Base-by-base conservation (phyloP, 2,797 vertebrate genomes). In the Sebastes aleutianus region DNA sequence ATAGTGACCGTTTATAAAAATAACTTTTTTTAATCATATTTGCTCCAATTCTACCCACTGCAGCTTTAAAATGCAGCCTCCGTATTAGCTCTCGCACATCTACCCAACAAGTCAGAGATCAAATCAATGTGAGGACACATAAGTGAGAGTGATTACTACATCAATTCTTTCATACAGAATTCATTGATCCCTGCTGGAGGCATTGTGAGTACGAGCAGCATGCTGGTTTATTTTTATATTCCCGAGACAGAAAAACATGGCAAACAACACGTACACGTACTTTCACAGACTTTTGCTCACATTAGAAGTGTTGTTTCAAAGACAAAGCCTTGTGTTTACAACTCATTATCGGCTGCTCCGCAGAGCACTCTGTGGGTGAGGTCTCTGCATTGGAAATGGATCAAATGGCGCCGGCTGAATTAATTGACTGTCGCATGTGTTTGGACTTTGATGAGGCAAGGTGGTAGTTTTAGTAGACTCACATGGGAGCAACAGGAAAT, bases 261-360 rank as follows among this genome's bases (percentile, higher is more conserved):
- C 18, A 81, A 65, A 70, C 79, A 31, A 12, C 12, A 27, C 50
- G 61, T 16, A 66, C 50, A 64, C 26, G 8, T 18, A 57, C 50
- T 70, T 79, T 50, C 29, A 72, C 53, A 64, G 29, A 68, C 59
- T 54, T 83, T 22, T 50, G 12, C 68, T 74, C 59, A 47, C 36
- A 59, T 71, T 39, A 69, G 27, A 78, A 8, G 57, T 70, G 29
- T 27, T 78, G 50, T 85, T 84, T 86, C 63, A 83, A 82, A 90
- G 74, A 78, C 53, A 85, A 83, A 82, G 32, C 63, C 18, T 32
- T 74, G 63, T 67, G 36, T 82, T 85, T 66, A 22, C 34, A 56
- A 32, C 61, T 89, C 83, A 88, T 89, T 82, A 85, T 75, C 57
- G 36, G 62, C 57, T 5, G 68, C 54, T 74, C 63, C 2, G 0